Base-by-base conservation (phyloP, 2,888 invertebrate genomes). In the Scaptomyza polygonia region DNA sequence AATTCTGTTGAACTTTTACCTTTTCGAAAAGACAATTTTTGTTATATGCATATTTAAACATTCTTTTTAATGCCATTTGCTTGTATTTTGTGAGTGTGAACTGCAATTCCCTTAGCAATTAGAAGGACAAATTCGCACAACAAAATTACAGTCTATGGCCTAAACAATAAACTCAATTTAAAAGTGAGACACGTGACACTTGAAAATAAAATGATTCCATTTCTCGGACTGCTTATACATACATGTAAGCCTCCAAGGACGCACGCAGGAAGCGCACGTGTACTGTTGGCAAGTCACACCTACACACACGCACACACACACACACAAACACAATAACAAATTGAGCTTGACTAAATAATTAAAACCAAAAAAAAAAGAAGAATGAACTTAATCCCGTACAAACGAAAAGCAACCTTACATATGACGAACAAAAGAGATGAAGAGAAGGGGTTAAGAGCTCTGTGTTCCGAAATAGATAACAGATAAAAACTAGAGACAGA, bases 271-370 rank as follows among this genome's bases (percentile, higher is more conserved):
- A 44, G 54, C 47, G 69, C 70, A 75, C 76, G 66, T 75, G 68
- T 51, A 21, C 44, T 58, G 44, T 53, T 49, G 45, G 58, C 47
- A 29, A 48, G 53, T 45, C 61, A 44, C 72, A 71, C 66, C 72
- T 58, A 52, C 44, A 51, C 57, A 43, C 42, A 32, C 40, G 36
- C 56, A 43, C 52, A 49, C 30, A 18, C 59, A 27, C 32, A 53
- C 44, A 58, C 47, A 57, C 52, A 48, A 36, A 39, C 36, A 36
- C 12, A 18, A 42, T 27, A 29, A 58, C 72, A 77, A 73, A 73
- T 80, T 67, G 79, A 79, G 79, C 72, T 83, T 77, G 83, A 75
- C 72, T 72, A 67, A 72, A 73, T 79, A 83, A 81, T 83, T 81
- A 77, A 81, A 71, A 44, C 61, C 66, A 44, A 70, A 65, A 62